Percentiles rank a stretch among this genome's conserved stretches.
phyloP scores from a whole-genome alignment of 2,113 vertebrate species.

The Centropus unirufus region DNA sequence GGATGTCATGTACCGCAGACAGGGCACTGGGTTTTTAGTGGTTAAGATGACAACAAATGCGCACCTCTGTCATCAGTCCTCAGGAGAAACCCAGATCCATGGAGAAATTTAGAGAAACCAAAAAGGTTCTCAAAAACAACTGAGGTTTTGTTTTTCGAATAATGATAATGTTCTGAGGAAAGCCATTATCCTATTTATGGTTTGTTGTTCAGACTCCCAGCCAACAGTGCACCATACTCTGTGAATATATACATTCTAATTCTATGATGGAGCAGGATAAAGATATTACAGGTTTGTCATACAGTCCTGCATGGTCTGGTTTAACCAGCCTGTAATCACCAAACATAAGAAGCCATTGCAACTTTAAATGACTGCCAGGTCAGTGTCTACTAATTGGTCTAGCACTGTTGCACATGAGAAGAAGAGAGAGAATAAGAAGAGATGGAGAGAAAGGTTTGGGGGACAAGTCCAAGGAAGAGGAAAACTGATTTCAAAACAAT shows the following conservation, averaged over 20 bases:
- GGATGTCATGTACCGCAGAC: conserved; percentile 39
- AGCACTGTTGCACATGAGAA: background rate
- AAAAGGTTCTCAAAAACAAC: conserved; percentile 27
- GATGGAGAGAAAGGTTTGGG: background rate
- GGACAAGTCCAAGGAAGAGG: background rate
- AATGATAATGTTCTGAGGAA: conserved; percentile 16
- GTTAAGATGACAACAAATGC: conserved; percentile 39
- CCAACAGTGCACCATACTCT: background rate
- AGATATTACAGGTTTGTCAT: conserved; percentile 52
- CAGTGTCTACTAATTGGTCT: background rate
- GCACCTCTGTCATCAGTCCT: conserved; percentile 52
- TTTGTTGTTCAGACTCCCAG: conserved; percentile 56
- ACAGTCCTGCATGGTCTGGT: conserved; percentile 21
- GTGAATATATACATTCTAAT: conserved; percentile 62
- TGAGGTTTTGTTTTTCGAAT: conserved; percentile 44
- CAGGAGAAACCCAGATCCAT: conserved; percentile 9
- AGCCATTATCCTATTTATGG: conserved; percentile 53
- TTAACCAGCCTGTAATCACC: conserved; percentile 7
- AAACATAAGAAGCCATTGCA: background rate
- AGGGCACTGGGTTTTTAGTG: conserved; percentile 30
- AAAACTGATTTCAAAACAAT: background rate
- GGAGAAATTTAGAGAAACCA: conserved; percentile 42
- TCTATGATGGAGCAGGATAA: conserved; percentile 28
- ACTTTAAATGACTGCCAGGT: background rate
- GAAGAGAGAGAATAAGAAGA: background rate